A percentile compares a stretch with the other conserved stretches of the same genome.
Conservation (phyloP, 2,113 vertebrate species). For the Epinephelus lanceolatus region DNA sequence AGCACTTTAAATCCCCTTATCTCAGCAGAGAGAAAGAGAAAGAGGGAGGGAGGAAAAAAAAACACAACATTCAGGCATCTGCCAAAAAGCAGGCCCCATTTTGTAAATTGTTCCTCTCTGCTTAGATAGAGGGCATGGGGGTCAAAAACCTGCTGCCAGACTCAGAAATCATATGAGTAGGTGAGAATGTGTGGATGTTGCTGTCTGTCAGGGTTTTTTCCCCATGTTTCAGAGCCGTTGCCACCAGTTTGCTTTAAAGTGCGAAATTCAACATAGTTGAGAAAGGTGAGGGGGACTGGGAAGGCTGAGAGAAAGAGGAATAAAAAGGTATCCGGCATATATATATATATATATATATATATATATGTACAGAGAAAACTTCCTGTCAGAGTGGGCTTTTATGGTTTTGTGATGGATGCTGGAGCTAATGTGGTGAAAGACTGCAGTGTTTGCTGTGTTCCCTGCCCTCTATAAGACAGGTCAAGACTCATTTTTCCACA, state of each 20-base stretch:
- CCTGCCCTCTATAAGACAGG: conserved; percentile 55
- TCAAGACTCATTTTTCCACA: conserved; percentile 66
- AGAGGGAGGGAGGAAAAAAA: neutral
- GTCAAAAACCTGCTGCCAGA: conserved; percentile 71
- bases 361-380: neutral
- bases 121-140: conserved; percentile 52
- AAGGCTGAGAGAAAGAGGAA: neutral
- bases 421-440: conserved; percentile 31
- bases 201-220: conserved; percentile 28
- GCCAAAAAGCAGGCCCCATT: conserved; percentile 70
- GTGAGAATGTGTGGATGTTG: conserved; percentile 56
- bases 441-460: conserved; percentile 25
- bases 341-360: no score
- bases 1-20: conserved; percentile 77
- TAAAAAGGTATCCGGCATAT: conserved; percentile 25
- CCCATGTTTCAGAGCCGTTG: conserved; percentile 15
- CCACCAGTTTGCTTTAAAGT: conserved; percentile 39
- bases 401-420: conserved; percentile 24
- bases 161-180: conserved; percentile 42
- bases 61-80: conserved; percentile 60
- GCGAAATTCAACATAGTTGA: conserved; percentile 61
- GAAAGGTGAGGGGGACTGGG: conserved; percentile 25
- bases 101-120: conserved; percentile 72
- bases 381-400: conserved; percentile 14
- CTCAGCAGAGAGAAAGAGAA: conserved; percentile 58